Evolutionary conservation across 2,113 vertebrate species (phyloP).

Genomic region (Circaetus cinerascens): DNA sequence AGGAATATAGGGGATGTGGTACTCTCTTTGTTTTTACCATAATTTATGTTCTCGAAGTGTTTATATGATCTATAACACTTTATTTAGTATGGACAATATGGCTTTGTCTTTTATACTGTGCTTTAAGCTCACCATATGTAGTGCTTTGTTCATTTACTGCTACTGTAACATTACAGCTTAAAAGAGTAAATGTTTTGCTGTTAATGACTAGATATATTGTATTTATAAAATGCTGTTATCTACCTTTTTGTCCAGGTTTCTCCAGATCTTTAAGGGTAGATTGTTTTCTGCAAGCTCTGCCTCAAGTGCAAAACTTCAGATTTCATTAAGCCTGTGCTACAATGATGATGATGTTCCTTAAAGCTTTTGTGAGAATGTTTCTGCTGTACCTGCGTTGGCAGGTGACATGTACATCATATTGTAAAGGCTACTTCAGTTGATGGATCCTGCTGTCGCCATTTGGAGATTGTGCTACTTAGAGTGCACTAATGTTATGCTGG

Average conservation of each 20-base stretch:
- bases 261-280: not conserved
- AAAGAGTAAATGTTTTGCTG: not conserved
- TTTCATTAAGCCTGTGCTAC: not conserved
- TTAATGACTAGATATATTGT: not conserved
- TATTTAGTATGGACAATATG: not conserved
- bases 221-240: not conserved
- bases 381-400: not conserved
- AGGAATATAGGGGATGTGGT: not conserved
- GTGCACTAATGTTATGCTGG: not conserved
- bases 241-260: conserved; percentile 1
- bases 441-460: not conserved
- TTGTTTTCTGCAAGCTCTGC: conserved; percentile 29
- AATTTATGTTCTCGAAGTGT: not conserved
- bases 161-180: not conserved
- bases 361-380: not conserved
- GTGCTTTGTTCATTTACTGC: not conserved
- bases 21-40: not conserved
- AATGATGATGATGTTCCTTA: not conserved
- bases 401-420: not conserved
- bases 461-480: not conserved
- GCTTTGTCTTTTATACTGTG: not conserved
- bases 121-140: not conserved
- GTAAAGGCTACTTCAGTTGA: not conserved
- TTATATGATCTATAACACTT: not conserved
- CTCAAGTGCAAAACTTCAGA: not conserved